Base-by-base conservation (phyloP, 2,888 invertebrate species). In the Schizaphis graminum region DNA sequence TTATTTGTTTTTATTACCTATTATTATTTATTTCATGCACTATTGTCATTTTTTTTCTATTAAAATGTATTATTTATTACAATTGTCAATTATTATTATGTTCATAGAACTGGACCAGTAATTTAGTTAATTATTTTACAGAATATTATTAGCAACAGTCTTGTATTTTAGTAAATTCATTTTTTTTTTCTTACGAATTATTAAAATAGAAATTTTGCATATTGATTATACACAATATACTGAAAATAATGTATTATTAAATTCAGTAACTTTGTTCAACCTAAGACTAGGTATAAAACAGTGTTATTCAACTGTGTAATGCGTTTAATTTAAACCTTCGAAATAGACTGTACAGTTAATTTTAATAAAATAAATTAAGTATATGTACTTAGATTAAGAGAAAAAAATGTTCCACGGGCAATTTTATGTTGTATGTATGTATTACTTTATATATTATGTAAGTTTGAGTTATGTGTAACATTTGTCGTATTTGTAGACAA, bases 11-110 rank as follows among this genome's bases (percentile, higher is more conserved):
- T 49, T 86, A 26, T 91, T 91, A 35, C 47, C 13, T 44, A 44
- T 89, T 91, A 92, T 47, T 92, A 93, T 89, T 85, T 93, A 84
- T 89, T 89, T 49, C 57, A 49, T 85, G 84, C 77, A 89, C 88
- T 3, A 44, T 89, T 49, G 11, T 35, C 24, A 35, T 91, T 56
- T 44, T 56, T 85, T 92, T 11, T 26, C 44, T 85, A 57, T 56
- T 57, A 5, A 57, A 57, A 24, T 91, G 26, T 92, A 92, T 86
- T 89, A 87, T 87, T 85, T 44, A 77, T 77, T 77, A 77, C 35
- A 35, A 77, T 35, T 35, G 57, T 90, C 77, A 35, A 35, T 35
- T 35, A 89, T 61, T 61, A 61, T 67, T 49, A 87, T 92, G 87
- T 49, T 44, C 35, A 56, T 56, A n/a, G 21, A 67, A 88, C 13